Evolutionary conservation across 2,797 vertebrate species (phyloP).

Genomic region (Sebastes ruberrimus): DNA sequence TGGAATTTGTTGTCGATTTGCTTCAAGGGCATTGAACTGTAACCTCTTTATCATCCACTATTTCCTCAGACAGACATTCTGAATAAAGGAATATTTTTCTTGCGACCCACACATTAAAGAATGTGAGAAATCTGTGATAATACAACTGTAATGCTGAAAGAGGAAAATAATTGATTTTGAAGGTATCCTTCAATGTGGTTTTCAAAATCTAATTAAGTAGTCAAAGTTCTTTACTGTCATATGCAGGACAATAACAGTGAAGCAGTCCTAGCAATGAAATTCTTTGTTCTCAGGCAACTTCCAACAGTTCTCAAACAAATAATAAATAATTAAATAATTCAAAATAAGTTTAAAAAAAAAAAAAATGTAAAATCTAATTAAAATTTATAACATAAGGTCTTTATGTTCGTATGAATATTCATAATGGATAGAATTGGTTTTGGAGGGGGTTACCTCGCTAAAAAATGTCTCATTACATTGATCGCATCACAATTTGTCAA

Average conservation of each 20-base stretch:
- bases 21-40: not conserved
- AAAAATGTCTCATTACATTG: not conserved
- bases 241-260: not conserved
- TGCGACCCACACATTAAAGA: not conserved
- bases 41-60: not conserved
- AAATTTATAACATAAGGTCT: not conserved
- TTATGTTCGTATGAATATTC: not conserved
- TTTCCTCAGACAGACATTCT: not conserved
- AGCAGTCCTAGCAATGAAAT: not conserved
- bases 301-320: not conserved
- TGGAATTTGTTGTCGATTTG: not conserved
- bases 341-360: not conserved
- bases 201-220: not conserved
- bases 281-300: not conserved
- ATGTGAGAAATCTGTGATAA: not conserved
- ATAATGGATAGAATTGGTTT: not conserved
- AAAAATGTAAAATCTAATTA: fast-evolving
- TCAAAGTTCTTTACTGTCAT: not conserved
- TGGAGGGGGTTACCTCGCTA: not conserved
- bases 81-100: not conserved
- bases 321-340: not conserved
- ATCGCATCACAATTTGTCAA: not conserved
- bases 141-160: not conserved
- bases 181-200: not conserved
- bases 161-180: not conserved